A percentile compares a stretch with the other conserved stretches of the same genome.
phyloP scores from a whole-genome alignment of 2,113 vertebrate genomes.

The Podarcis cretensis region DNA sequence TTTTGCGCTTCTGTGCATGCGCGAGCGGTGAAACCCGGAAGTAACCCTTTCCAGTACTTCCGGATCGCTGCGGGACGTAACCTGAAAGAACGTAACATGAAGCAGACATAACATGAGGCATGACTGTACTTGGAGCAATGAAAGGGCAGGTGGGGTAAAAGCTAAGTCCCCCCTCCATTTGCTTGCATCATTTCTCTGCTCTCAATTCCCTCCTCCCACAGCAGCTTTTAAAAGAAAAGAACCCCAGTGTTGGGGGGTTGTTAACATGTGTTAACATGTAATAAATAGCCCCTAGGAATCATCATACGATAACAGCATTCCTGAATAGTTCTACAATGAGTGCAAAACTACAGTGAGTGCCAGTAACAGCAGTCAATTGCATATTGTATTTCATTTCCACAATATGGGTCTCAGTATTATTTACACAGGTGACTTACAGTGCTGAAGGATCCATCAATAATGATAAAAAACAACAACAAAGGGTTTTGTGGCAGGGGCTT shows the following conservation, averaged over 20 bases:
- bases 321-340: too few species aligned
- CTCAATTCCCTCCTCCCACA: not conserved
- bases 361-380: not conserved
- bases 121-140: not conserved
- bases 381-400: not conserved
- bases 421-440: not conserved
- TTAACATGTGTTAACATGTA: not conserved
- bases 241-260: not conserved
- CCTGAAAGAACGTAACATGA: too few species aligned
- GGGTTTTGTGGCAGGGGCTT: not conserved
- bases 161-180: not conserved
- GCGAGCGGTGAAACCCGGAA: too few species aligned
- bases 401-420: not conserved
- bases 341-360: not conserved
- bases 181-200: not conserved
- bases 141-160: not conserved
- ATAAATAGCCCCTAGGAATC: not conserved
- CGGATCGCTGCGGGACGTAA: too few species aligned
- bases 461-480: not conserved
- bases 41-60: too few species aligned
- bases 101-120: too few species aligned
- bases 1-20: too few species aligned
- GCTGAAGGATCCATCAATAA: not conserved
- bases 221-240: not conserved
- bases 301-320: not conserved